These are phyloP conservation scores for Biston betularia DNA, from an alignment of 2,888 invertebrate species.

Conservation along the genomic window DNA sequence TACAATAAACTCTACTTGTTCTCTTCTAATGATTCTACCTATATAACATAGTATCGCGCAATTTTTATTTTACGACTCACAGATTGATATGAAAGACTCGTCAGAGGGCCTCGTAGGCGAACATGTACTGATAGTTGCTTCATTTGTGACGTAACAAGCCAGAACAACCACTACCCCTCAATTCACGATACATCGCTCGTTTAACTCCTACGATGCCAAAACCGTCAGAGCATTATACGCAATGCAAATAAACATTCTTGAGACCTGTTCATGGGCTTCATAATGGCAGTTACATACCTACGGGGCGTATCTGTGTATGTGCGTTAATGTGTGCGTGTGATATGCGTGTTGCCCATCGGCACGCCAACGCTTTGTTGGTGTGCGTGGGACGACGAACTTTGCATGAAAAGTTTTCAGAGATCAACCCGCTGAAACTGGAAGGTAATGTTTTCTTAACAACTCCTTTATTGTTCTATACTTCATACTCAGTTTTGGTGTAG, in stretches of 20 bases:
- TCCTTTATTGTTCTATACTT: conserved; percentile 12
- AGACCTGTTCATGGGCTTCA: conserved; percentile 56
- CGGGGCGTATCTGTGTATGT: conserved; percentile 52
- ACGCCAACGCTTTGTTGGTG: conserved; percentile 49
- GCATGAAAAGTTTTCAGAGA: conserved; percentile 62
- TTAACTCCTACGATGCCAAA: conserved; percentile 39
- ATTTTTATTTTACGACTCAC: conserved; percentile 71
- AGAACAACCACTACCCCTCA: conserved; percentile 39
- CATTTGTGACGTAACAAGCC: conserved; percentile 40
- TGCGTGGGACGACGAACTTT: conserved; percentile 63
- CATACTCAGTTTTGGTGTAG: conserved; percentile 8
- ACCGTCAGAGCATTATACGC: conserved; percentile 46
- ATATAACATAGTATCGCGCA: conserved; percentile 10
- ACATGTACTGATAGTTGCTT: conserved; percentile 27
- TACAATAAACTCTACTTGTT: not conserved
- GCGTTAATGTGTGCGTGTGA: conserved; percentile 51
- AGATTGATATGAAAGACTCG: conserved; percentile 79
- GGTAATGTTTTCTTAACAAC: conserved; percentile 32
- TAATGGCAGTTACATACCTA: conserved; percentile 56
- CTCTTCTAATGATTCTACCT: conserved; percentile 7
- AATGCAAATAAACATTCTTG: conserved; percentile 59
- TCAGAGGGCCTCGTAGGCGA: conserved; percentile 52
- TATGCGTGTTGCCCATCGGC: conserved; percentile 52
- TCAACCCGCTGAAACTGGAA: conserved; percentile 43
- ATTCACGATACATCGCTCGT: conserved; percentile 46